Evolutionary conservation across 2,113 vertebrate species (phyloP).

Genomic region (Brachirus orientalis): DNA sequence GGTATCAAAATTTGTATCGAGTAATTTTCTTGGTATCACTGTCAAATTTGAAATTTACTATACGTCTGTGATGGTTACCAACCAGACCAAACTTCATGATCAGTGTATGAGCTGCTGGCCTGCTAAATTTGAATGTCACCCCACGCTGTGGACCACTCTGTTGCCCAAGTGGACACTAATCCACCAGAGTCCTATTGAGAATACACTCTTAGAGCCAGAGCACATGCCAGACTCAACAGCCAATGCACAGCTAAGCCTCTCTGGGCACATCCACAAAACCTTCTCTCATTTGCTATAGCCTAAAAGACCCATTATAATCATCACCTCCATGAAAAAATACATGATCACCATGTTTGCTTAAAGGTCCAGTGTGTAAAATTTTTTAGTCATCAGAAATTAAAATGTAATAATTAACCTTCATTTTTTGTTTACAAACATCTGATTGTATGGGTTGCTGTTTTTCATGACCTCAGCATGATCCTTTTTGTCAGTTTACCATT

Average conservation of each 20-base stretch:
- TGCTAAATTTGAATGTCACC: constrained; percentile 76
- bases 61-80: constrained; percentile 11
- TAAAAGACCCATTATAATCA: constrained; percentile 50
- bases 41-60: neutral
- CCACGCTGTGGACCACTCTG: constrained; percentile 71
- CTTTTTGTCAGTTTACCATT: no score
- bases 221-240: constrained; percentile 68
- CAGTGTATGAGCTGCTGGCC: constrained; percentile 41
- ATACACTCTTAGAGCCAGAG: constrained; percentile 66
- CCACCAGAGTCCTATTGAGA: constrained; percentile 73
- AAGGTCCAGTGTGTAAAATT: no score
- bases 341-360: no score
- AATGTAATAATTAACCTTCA: no score
- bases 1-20: no score
- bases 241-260: constrained; percentile 75
- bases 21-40: no score
- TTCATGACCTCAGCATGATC: no score
- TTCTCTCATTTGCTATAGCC: constrained; percentile 55
- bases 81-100: constrained; percentile 46
- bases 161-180: constrained; percentile 80
- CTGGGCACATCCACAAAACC: constrained; percentile 65
- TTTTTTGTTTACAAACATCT: no score
- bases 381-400: no score
- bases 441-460: no score
- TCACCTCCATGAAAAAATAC: no score